These are phyloP conservation scores for Apodemia hepburni DNA, from an alignment of 2,888 invertebrate genomes.

Conservation along the genomic window DNA sequence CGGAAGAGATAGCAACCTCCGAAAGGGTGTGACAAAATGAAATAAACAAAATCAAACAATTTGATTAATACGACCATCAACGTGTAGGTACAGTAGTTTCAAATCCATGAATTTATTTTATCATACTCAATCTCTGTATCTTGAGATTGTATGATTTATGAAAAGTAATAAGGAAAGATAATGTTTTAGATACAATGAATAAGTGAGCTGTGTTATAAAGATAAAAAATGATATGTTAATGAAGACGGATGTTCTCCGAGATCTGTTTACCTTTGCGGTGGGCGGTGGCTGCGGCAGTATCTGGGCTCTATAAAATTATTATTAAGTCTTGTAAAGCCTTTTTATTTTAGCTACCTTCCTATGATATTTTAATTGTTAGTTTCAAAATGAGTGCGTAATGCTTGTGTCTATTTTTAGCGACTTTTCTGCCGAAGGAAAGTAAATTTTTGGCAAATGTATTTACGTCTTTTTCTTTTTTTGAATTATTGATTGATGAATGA, in stretches of 20 bases:
- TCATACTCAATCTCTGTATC: constrained; percentile 2
- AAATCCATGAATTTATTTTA: background rate
- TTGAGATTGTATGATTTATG: constrained; percentile 9
- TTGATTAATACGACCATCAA: background rate
- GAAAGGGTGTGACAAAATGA: background rate
- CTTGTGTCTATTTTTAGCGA: too few relatives aligned
- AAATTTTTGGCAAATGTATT: too few relatives aligned
- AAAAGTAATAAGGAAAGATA: constrained; percentile 20
- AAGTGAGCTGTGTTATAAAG: constrained; percentile 38
- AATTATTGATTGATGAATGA: too few relatives aligned
- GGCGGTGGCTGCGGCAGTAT: background rate
- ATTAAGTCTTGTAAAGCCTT: background rate
- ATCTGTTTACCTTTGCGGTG: background rate
- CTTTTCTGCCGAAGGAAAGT: too few relatives aligned
- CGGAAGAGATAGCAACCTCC: background rate
- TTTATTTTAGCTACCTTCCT: background rate
- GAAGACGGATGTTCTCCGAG: constrained; percentile 40
- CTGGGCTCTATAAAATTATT: background rate
- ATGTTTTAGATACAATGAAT: constrained; percentile 19
- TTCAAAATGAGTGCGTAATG: too few relatives aligned
- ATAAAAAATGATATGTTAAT: constrained; percentile 44
- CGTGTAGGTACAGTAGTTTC: background rate
- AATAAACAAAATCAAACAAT: background rate
- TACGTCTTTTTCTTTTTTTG: too few relatives aligned
- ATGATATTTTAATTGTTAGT: background rate